Conservation (phyloP, 2,113 vertebrate genomes). For the Ornithorhynchus anatinus region DNA sequence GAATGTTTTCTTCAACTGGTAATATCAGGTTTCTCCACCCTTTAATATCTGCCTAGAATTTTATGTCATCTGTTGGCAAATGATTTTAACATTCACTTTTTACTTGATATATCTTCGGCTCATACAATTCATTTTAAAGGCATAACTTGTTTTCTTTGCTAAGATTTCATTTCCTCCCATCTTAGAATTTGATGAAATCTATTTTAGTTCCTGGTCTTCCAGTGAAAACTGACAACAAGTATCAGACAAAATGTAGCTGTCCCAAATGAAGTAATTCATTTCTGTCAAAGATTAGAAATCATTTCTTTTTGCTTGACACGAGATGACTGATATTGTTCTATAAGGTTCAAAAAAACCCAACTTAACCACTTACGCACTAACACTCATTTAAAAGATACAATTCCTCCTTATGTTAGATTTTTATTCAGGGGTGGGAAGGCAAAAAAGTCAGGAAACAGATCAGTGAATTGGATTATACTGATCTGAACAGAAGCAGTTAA, state of each 20-base stretch:
- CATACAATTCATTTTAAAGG: slow-evolving; percentile 70
- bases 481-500: too few relatives aligned
- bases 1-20: slow-evolving; percentile 55
- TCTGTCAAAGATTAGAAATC: slow-evolving; percentile 79
- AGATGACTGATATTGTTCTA: slow-evolving; percentile 75
- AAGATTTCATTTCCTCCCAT: slow-evolving; percentile 81
- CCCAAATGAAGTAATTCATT: slow-evolving; percentile 78
- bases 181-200: slow-evolving; percentile 81
- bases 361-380: slow-evolving; percentile 64
- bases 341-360: slow-evolving; percentile 54
- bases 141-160: slow-evolving; percentile 78
- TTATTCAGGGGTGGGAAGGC: neutral
- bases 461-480: neutral
- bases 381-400: slow-evolving; percentile 7
- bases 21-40: slow-evolving; percentile 27
- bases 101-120: slow-evolving; percentile 64
- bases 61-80: slow-evolving; percentile 65
- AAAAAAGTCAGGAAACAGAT: neutral
- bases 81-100: slow-evolving; percentile 73
- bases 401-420: neutral
- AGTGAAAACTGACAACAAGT: slow-evolving; percentile 75
- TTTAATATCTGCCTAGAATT: slow-evolving; percentile 46
- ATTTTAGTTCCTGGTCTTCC: slow-evolving; percentile 73
- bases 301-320: slow-evolving; percentile 63
- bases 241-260: slow-evolving; percentile 76